These are phyloP conservation scores for Acanthornis magna DNA, from an alignment of 2,797 vertebrate species.

Conservation along the genomic window DNA sequence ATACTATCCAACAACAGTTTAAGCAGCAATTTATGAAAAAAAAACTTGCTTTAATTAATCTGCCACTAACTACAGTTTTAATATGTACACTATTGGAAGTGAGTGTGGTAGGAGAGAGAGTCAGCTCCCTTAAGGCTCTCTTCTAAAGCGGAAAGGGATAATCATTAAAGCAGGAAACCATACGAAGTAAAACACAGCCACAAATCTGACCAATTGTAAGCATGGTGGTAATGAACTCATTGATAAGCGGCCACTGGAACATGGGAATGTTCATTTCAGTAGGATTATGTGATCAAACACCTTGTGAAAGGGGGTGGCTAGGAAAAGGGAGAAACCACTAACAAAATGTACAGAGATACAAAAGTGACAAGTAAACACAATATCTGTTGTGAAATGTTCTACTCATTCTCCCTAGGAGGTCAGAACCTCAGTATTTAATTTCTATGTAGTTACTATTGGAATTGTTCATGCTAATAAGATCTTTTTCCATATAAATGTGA, in stretches of 20 bases:
- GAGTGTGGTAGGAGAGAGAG: not conserved
- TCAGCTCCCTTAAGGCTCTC: not conserved
- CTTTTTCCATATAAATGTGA: not conserved
- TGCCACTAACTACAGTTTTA: not conserved
- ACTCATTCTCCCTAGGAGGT: not conserved
- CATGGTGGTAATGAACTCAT: not conserved
- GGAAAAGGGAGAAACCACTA: not conserved
- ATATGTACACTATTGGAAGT: fast-evolving
- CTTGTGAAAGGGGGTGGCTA: not conserved
- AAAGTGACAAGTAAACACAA: not conserved
- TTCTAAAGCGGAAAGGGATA: not conserved
- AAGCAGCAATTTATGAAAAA: not conserved
- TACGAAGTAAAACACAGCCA: not conserved
- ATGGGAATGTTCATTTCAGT: not conserved
- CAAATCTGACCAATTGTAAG: not conserved
- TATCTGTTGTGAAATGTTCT: not conserved
- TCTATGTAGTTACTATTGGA: not conserved
- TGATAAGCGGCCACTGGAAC: not conserved
- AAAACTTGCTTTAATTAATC: not conserved
- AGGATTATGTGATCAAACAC: not conserved
- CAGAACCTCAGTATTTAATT: not conserved
- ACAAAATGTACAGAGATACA: not conserved
- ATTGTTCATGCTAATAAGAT: not conserved
- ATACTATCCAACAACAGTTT: not conserved
- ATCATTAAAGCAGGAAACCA: not conserved